phyloP scores from a whole-genome alignment of 2,797 vertebrate species.

The Tenualosa thibaudeaui region DNA sequence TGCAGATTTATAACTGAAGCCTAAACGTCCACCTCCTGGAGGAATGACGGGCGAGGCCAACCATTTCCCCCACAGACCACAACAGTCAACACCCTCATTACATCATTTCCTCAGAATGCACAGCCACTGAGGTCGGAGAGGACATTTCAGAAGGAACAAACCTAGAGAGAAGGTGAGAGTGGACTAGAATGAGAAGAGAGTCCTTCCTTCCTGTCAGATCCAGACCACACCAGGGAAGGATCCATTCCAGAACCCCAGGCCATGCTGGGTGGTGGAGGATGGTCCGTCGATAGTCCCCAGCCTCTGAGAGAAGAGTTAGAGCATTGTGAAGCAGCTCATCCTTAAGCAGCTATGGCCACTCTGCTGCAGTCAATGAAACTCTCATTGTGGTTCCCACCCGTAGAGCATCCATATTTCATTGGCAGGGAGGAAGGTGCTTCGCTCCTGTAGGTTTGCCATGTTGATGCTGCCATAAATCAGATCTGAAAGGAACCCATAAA shows the following conservation, averaged over 20 bases:
- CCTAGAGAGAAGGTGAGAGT: not conserved
- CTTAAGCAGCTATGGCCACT: not conserved
- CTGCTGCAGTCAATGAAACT: not conserved
- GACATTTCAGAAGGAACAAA: constrained; percentile 31
- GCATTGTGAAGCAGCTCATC: not conserved
- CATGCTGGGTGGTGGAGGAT: too few relatives aligned
- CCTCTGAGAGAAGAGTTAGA: not conserved
- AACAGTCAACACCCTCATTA: constrained; percentile 58
- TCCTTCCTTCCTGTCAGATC: not conserved
- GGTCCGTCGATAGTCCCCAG: not conserved
- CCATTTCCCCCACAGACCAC: not conserved
- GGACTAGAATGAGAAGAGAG: not conserved
- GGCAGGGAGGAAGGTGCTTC: not conserved
- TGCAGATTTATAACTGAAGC: not conserved
- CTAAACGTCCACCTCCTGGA: not conserved
- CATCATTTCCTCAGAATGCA: constrained; percentile 56
- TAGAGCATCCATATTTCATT: not conserved
- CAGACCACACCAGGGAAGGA: not conserved
- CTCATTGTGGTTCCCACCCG: not conserved
- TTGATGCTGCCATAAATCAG: not conserved
- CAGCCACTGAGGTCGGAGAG: constrained; percentile 42
- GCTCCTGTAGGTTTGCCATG: not conserved
- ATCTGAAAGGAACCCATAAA: not conserved
- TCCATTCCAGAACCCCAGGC: not conserved
- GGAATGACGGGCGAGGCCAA: not conserved